Base-by-base conservation (phyloP, 2,113 vertebrate species). In the Henicopernis longicauda region DNA sequence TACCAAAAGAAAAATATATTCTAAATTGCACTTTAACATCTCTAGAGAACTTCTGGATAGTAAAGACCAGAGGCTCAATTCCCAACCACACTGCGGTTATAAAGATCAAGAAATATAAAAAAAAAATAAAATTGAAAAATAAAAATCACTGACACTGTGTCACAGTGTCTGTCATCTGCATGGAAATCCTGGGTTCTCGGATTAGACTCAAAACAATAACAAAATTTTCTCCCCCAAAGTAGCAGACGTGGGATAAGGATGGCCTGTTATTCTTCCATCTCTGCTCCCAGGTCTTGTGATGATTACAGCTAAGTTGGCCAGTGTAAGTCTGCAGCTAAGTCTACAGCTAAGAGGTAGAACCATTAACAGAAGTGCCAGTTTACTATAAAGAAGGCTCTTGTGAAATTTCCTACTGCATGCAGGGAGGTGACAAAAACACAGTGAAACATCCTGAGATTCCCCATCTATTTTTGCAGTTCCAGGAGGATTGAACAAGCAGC, bases 331-430 rank as follows among this genome's bases (percentile, higher is more conserved):
- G 73, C 91, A 95, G 79, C 59, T 91, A 95, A 95, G 34, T 85
- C 82, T 94, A 11, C 45, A 62, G 82, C 49, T 89, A 73, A 83
- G 78, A 90, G 62, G 32, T 31, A 88, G 88, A 76, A 87, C 86
- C 91, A 95, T 93, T 92, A 93, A 69, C 52, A 95, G 78, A 96
- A 95, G 92, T 77, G 70, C 94, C 91, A 91, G 81, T 91, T 95
- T 93, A 96, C 78, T 82, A 55, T 88, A 93, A 83, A 62, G 93
- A 86, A 70, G 38, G 58, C 58, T 95, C 57, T 85, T 95, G 89
- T 86, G 78, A 95, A 94, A 95, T 88, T 95, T 95, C 78, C 40
- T 67, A 54, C 73, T 89, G 89, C 72, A 72, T 95, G 57, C 26
- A 77, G 74, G n/a, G 84, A 97, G 71, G 86, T 82, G 89, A 73